Evolutionary conservation across 2,113 vertebrate genomes (phyloP), one percentile per base, ranked within the genome.

Genomic region (Dolichallabes microphthalmus): DNA sequence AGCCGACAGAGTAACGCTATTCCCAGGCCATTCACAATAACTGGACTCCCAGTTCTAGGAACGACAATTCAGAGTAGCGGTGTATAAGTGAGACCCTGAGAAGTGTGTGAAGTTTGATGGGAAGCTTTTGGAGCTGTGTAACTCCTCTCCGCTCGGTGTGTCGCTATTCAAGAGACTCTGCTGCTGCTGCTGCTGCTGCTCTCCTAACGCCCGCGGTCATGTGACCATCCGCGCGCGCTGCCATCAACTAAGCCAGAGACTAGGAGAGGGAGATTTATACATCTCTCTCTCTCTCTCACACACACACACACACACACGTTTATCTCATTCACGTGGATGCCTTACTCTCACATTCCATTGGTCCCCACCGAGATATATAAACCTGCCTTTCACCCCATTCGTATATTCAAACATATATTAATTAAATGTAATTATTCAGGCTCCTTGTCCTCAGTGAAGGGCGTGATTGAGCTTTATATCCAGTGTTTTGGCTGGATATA

Each of bases 141-240:
- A 87, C 83, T 87, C 86, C 39, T 83, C 82, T 61, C 64, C 39
- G 74, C 71, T 61, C 74, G 81, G 75, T 87, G 87, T 82, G 82
- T 84, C 88, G 82, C 52, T 68, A 81, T 85, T 87, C 87, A 50
- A 27, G 17, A 76, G 73, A 27, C 73, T 52, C 71, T 69, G n/a
- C 83, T 64, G 50, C 80, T 55, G 79, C n/a, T n/a, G n/a, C n/a
- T 52, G 73, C 84, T 55, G 79, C 86, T 89, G 80, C 78, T 82
- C 74, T 69, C 71, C 68, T 13, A 83, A 69, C 58, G 30, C 87
- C 64, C 45, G 58, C 63, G 79, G 81, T 90, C 89, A 90, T 86
- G 86, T 90, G 89, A 88, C 66, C 87, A 73, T 78, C 30, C 53
- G 76, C 76, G 35, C 71, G 75, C 45, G n/a, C 79, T 82, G 30